Evolutionary conservation across 2,797 vertebrate species (phyloP).

Genomic region (Semaprochilodus insignis): DNA sequence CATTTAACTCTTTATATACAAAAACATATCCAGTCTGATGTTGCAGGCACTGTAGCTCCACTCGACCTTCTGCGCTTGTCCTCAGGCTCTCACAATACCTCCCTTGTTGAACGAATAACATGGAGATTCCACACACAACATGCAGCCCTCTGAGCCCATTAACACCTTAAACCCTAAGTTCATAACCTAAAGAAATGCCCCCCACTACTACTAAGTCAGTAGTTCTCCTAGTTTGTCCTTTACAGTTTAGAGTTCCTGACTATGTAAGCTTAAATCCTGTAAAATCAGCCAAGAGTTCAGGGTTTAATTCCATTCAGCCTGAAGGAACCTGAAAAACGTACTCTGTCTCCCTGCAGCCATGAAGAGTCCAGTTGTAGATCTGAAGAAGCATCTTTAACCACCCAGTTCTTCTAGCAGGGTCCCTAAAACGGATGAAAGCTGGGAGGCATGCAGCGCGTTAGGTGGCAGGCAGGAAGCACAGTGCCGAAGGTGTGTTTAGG

Average conservation of each 20-base stretch:
- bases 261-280: not conserved
- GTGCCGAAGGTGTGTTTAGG: constrained; percentile 17
- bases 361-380: not conserved
- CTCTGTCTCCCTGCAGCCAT: not conserved
- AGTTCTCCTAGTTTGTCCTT: not conserved
- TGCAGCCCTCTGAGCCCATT: not conserved
- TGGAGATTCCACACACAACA: not conserved
- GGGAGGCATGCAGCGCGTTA: not conserved
- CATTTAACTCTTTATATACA: no score
- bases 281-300: not conserved
- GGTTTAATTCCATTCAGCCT: not conserved
- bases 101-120: not conserved
- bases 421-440: not conserved
- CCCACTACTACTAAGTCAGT: not conserved
- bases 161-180: not conserved
- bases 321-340: not conserved
- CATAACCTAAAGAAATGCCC: not conserved
- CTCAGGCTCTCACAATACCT: not conserved
- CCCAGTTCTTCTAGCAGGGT: not conserved
- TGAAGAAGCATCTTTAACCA: constrained; percentile 1
- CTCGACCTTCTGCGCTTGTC: not conserved
- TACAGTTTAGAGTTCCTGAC: no score
- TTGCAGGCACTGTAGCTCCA: not conserved
- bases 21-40: not conserved
- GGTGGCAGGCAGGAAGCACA: not conserved